phyloP scores from a whole-genome alignment of 2,888 invertebrate species.

The Latheticus oryzae region DNA sequence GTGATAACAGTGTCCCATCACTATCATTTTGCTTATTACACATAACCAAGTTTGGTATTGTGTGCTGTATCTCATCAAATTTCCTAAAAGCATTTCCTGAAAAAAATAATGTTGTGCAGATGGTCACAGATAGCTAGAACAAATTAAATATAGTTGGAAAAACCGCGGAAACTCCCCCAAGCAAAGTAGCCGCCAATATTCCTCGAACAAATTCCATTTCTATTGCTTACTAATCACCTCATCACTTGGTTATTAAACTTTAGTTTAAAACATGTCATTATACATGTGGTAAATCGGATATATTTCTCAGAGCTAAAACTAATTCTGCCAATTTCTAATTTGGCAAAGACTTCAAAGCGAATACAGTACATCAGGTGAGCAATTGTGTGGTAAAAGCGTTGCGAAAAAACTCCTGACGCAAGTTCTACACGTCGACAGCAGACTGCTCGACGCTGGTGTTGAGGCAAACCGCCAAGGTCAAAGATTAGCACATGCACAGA shows the following conservation, averaged over 20 bases:
- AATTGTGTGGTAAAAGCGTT: conserved; percentile 18
- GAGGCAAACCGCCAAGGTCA: conserved; percentile 31
- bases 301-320: conserved; percentile 11
- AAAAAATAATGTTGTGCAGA: conserved; percentile 4
- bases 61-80: too few species aligned
- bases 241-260: conserved; percentile 17
- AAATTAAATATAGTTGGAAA: conserved; percentile 28
- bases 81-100: conserved; percentile 13
- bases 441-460: conserved; percentile 38
- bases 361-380: conserved; percentile 27
- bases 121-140: conserved; percentile 14
- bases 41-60: too few species aligned
- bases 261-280: conserved; percentile 11
- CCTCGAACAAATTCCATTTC: conserved; percentile 16
- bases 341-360: conserved; percentile 34
- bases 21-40: too few species aligned
- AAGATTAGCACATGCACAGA: conserved; percentile 11
- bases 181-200: conserved; percentile 1
- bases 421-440: conserved; percentile 18
- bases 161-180: conserved; percentile 25
- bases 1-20: too few species aligned
- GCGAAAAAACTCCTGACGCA: conserved; percentile 36
- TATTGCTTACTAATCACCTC: conserved; percentile 13
- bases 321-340: conserved; percentile 34
- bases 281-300: conserved; percentile 11